Evolutionary conservation across 2,888 invertebrate genomes (phyloP), one percentile per base, ranked within the genome.

Genomic region (Cantharis nigra): DNA sequence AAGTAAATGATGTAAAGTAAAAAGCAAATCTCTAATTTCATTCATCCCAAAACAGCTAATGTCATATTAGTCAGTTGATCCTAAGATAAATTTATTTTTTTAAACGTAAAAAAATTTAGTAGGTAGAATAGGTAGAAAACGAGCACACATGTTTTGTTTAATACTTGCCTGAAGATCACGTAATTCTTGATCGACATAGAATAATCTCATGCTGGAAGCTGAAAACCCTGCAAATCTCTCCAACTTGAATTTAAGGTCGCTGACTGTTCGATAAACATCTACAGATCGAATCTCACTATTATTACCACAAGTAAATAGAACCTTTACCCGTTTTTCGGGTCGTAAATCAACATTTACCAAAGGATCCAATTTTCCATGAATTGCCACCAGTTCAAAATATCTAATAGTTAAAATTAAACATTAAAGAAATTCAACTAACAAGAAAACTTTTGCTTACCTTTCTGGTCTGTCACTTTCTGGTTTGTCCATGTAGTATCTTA

Each of bases 291-390:
- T 92, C 89, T 95, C 95, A 83, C 92, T 93, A 83, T 91, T 91
- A 83, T 93, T 92, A 20, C 95, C 96, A 87, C 93, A 97, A 3
- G 93, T 94, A 85, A 98, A 94, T 63, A 93, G 93, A 78, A 97
- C 95, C 89, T 95, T 95, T 63, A 97, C 96, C 78, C 94, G 92
- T 87, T 96, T 96, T 87, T 96, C 96, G 9, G 96, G 95, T 86
- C 95, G 90, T 83, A 98, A 91, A 90, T 96, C 95, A 67, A 98
- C 93, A 81, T 96, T 94, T 73, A 96, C 97, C 83, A 98, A 90
- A 0, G 97, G 97, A 89, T 97, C 95, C 77, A 98, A 91, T 88
- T 96, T 94, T 72, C 98, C 98, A 87, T 98, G 97, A 80, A 95
- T 93, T 69, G 92, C 91, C 65, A 96, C 92, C 81, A 98, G 90